Evolutionary conservation across 1,140 invertebrate species (phyloP), one percentile per base, ranked within the genome.

Genomic region (Bombus pyrosoma): DNA sequence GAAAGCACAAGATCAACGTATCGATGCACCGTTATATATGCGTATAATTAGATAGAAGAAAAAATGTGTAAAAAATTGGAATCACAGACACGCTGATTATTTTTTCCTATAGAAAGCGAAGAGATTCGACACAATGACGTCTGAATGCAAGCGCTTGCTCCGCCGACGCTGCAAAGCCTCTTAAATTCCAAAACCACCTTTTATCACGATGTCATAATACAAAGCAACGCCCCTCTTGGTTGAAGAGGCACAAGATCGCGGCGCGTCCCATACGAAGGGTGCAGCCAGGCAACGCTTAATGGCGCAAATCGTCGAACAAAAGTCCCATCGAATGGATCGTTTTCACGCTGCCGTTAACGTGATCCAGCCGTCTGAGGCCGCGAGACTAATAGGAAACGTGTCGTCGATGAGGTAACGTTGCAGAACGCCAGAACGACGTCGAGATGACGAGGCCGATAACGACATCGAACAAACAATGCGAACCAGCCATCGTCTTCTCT

Each of bases 401-500:
- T 84, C 66, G 34, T 84, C 53, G 53, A 3, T 32, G 37, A 39
- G 57, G 41, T 79, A 84, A 78, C 64, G 66, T 47, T 25, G 53
- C 75, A 28, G 62, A n/a, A 59, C 53, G 76, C 10, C 57, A 18
- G 62, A 18, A 72, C 41, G 76, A 84, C 53, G 53, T 79, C n/a
- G 66, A 79, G 77, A 84, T 72, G 76, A 79, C 83, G 83, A 81
- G 59, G 74, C 43, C 69, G 88, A 89, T 88, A 81, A 37, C 57
- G 2, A 74, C 79, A 57, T 41, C 79, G 74, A 77, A 4, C 88
- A 79, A 77, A 89, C 66, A 79, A 86, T 86, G 64, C 79, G 87
- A 53, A 85, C 69, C 74, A 89, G 69, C 75, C 83, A 74, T 76
- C 88, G 10, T 62, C 15, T 18, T 75, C 53, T 22, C n/a, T 57